Evolutionary conservation across 1,140 invertebrate genomes (phyloP).

Genomic region (Drosophila ohnishii): DNA sequence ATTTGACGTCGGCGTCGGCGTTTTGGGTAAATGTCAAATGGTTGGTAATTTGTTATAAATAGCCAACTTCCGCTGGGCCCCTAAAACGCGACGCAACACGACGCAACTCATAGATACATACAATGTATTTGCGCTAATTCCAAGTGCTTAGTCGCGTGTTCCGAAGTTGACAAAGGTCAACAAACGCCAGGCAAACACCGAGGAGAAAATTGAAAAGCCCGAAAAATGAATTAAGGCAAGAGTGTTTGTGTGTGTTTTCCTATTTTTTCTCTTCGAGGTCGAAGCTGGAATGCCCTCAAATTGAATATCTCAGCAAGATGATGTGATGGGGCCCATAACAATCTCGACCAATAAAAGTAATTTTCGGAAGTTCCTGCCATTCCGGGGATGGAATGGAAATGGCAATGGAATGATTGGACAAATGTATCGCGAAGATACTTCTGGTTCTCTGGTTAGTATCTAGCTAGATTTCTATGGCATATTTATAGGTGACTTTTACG

Average conservation of each 20-base stretch:
- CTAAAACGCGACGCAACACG: constrained; percentile 34
- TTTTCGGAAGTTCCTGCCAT: constrained; percentile 41
- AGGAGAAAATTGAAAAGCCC: constrained; percentile 29
- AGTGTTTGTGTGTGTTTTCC: constrained; percentile 10
- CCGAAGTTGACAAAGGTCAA: constrained; percentile 76
- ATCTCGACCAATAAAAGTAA: constrained; percentile 46
- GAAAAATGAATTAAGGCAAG: constrained; percentile 28
- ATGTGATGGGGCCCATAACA: constrained; percentile 18
- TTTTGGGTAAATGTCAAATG: constrained; percentile 79
- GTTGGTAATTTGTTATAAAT: constrained; percentile 80
- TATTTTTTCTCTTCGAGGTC: constrained; percentile 11
- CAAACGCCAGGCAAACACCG: constrained; percentile 43
- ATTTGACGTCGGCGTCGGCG: constrained; percentile 50
- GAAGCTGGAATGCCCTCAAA: constrained; percentile 43
- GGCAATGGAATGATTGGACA: constrained; percentile 21
- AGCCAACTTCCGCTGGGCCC: constrained; percentile 68
- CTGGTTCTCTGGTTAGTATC: constrained; percentile 15
- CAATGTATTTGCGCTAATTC: constrained; percentile 72
- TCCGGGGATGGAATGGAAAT: neutral
- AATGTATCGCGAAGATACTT: constrained; percentile 36
- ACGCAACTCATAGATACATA: constrained; percentile 15
- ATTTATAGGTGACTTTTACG: constrained; percentile 67
- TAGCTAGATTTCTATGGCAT: constrained; percentile 42
- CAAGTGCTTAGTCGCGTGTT: constrained; percentile 74
- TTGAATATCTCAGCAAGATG: constrained; percentile 26